phyloP scores from a whole-genome alignment of 2,113 vertebrate genomes.

The Conger conger region DNA sequence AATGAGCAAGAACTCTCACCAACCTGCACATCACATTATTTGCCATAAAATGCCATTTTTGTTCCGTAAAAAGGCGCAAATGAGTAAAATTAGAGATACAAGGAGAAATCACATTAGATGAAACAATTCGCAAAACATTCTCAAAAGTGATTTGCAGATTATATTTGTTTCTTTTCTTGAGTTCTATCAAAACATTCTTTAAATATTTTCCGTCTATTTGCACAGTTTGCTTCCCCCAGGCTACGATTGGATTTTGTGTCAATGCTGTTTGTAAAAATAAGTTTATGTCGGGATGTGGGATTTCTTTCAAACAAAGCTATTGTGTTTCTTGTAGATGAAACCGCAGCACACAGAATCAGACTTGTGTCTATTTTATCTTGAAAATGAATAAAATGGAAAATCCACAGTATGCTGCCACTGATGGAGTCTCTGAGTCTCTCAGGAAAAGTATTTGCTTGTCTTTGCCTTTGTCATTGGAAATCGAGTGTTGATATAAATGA shows the following conservation, averaged over 20 bases:
- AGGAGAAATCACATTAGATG: neutral
- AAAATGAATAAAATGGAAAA: neutral
- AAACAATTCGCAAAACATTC: neutral
- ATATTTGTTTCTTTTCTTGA: neutral
- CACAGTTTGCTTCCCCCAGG: neutral
- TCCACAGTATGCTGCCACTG: neutral
- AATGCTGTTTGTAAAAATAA: neutral
- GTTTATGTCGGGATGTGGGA: neutral
- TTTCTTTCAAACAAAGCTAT: neutral
- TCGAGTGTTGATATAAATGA: neutral
- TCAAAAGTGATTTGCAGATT: neutral
- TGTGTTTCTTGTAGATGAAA: conserved; percentile 1
- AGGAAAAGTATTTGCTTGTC: neutral
- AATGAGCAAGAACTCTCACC: neutral
- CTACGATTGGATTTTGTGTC: neutral
- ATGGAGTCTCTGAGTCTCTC: neutral
- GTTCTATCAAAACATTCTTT: neutral
- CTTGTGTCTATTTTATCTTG: neutral
- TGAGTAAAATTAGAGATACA: neutral
- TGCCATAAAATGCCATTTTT: neutral
- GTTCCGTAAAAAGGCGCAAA: neutral
- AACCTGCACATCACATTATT: neutral
- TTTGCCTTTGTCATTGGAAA: neutral
- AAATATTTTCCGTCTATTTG: neutral
- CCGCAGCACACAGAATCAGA: neutral